Evolutionary conservation across 2,113 vertebrate species (phyloP), one percentile per base, ranked within the genome.

Genomic region (Oryzias javanicus): DNA sequence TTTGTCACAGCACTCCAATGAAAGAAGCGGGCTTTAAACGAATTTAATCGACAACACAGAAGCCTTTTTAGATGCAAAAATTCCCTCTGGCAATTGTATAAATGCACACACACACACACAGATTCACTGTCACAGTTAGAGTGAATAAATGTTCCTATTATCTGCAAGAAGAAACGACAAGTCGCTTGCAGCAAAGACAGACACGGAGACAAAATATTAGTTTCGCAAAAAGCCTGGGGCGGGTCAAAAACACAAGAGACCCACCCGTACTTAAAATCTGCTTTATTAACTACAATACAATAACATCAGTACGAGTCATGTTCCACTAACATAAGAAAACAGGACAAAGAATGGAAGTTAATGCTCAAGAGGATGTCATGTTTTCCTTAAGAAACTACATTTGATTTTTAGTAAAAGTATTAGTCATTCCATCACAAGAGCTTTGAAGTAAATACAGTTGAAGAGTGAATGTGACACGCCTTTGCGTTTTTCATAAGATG

Each of bases 71-170:
- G 25, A 83, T 65, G 76, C 56, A 48, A 76, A 45, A 69, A 59
- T 59, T 74, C 46, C 64, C 29, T 1, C 14, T 1, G 40, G 60
- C 42, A 44, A 67, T 73, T 62, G 47, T 49, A 58, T 42, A 62
- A 69, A 70, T 64, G 35, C 45, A 66, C 46, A n/a, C 13, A 20
- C 4, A 19, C 13, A 20, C 4, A 20, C 44, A 61, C 42, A 60
- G 63, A 60, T 56, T 73, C 14, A 29, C 51, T 67, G 64, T 79
- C 74, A 61, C 27, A 49, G 52, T 67, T 68, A 74, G 73, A 77
- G 70, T 82, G 80, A 82, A 64, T 79, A 81, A 76, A 83, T 79
- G 60, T 83, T 35, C 35, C 10, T 76, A 76, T 85, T 68, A 76
- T 81, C 74, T 79, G 75, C 78, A 72, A 74, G 69, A n/a, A 58